Percentiles rank a stretch among this genome's conserved stretches.
Evolutionary conservation across 1,140 invertebrate genomes (phyloP).

Genomic region (Tetranychus cinnabarinus): DNA sequence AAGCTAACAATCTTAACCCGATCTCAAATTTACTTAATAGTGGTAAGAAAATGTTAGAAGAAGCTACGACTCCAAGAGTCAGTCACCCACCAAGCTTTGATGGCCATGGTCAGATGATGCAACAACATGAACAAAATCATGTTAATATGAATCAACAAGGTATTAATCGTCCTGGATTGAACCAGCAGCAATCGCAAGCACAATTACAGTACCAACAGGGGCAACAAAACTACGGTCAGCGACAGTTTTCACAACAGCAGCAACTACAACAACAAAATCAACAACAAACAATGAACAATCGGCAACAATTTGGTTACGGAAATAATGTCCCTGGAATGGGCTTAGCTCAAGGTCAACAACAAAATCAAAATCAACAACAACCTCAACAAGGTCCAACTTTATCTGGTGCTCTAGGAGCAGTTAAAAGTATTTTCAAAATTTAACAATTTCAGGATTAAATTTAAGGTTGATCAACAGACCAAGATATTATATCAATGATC

Average conservation of each 20-base stretch:
- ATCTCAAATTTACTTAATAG: slow-evolving; percentile 5
- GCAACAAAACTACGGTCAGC: background rate
- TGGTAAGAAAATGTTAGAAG: slow-evolving; percentile 9
- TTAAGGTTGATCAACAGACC: too few species aligned
- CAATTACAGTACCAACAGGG: background rate
- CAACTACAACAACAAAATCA: background rate
- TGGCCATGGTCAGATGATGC: background rate
- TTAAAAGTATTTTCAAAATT: slow-evolving; percentile 9
- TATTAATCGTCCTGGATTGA: background rate
- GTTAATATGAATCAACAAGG: background rate
- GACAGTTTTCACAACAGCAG: background rate
- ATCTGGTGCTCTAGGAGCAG: background rate
- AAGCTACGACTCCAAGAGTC: slow-evolving; percentile 8
- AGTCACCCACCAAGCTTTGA: background rate
- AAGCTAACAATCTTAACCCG: background rate
- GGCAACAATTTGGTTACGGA: too few species aligned
- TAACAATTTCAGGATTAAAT: background rate
- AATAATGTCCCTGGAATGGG: background rate
- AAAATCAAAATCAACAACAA: background rate
- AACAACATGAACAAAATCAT: slow-evolving; percentile 6
- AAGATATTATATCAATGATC: too few species aligned
- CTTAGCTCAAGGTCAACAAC: background rate
- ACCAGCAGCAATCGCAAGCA: slow-evolving; percentile 1
- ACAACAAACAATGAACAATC: background rate
- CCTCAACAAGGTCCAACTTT: background rate